Conservation (phyloP, 2,888 invertebrate genomes). For the Drosophila paramelanica region DNA sequence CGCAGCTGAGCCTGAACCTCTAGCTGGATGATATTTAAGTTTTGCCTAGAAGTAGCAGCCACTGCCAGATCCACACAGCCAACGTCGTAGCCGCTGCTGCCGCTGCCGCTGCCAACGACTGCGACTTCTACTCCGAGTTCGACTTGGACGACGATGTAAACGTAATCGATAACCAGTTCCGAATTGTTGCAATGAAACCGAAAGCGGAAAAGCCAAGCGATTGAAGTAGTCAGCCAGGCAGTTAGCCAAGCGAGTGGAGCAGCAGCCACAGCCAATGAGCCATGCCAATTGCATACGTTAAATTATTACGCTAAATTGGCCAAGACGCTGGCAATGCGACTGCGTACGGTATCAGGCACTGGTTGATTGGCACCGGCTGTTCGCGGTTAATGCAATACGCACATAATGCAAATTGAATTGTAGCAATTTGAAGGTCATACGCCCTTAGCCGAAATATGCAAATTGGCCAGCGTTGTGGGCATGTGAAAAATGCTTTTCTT, state of each 20-base stretch:
- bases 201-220: constrained; percentile 78
- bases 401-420: constrained; percentile 67
- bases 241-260: constrained; percentile 49
- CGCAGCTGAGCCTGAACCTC: constrained; percentile 32
- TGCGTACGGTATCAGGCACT: constrained; percentile 39
- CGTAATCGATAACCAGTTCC: constrained; percentile 82
- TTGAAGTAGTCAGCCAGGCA: constrained; percentile 52
- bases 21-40: constrained; percentile 71
- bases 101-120: constrained; percentile 24
- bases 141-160: constrained; percentile 56
- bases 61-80: constrained; percentile 5
- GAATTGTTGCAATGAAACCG: constrained; percentile 81
- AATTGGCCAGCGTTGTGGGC: constrained; percentile 47
- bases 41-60: constrained; percentile 66
- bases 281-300: constrained; percentile 71
- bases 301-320: constrained; percentile 77
- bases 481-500: constrained; percentile 71
- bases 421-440: constrained; percentile 74
- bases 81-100: constrained; percentile 5
- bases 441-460: constrained; percentile 73
- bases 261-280: constrained; percentile 60
- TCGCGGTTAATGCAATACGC: constrained; percentile 28
- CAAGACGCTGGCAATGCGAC: constrained; percentile 47
- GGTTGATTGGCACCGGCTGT: constrained; percentile 22
- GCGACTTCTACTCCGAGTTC: constrained; percentile 17